phyloP scores from a whole-genome alignment of 2,888 invertebrate genomes.

The Stegophylla sp. region DNA sequence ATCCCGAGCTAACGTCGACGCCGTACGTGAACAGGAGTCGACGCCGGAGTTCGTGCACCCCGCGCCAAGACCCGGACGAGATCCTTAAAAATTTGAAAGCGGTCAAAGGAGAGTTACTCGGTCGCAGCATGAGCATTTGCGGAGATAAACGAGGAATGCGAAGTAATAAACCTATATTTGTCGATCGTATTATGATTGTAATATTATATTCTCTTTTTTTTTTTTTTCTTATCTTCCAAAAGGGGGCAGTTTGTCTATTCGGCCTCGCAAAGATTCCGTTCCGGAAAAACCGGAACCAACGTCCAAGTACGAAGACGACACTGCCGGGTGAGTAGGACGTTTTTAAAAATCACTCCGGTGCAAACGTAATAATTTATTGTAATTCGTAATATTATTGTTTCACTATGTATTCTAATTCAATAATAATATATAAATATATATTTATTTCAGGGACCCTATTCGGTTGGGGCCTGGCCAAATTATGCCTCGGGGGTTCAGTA shows the following conservation, averaged over 20 bases:
- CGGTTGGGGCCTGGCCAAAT: constrained; percentile 81
- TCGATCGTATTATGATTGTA: too few relatives aligned
- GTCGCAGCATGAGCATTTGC: constrained; percentile 81
- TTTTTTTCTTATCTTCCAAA: too few relatives aligned
- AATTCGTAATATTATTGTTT: too few relatives aligned
- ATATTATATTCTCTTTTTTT: neutral
- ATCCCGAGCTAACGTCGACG: constrained; percentile 67
- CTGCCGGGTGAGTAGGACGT: constrained; percentile 5
- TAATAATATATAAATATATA: neutral
- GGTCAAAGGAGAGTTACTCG: constrained; percentile 78
- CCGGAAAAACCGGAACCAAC: constrained; percentile 54
- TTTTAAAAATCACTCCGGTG: neutral
- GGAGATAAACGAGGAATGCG: constrained; percentile 66
- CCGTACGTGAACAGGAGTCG: constrained; percentile 71
- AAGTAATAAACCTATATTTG: constrained; percentile 59
- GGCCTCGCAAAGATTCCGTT: constrained; percentile 56
- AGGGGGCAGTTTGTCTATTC: constrained; percentile 32
- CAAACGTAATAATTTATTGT: neutral
- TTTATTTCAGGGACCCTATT: constrained; percentile 44
- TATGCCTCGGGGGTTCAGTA: constrained; percentile 77
- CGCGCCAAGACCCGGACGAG: constrained; percentile 81
- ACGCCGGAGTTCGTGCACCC: constrained; percentile 81
- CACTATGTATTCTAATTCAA: neutral
- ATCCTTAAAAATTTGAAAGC: constrained; percentile 81
- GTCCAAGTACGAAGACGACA: constrained; percentile 56